Percentiles rank a stretch among this genome's conserved stretches.
These are phyloP conservation scores for Drosophila eohydei DNA, from an alignment of 2,888 invertebrate species.

Conservation along the genomic window DNA sequence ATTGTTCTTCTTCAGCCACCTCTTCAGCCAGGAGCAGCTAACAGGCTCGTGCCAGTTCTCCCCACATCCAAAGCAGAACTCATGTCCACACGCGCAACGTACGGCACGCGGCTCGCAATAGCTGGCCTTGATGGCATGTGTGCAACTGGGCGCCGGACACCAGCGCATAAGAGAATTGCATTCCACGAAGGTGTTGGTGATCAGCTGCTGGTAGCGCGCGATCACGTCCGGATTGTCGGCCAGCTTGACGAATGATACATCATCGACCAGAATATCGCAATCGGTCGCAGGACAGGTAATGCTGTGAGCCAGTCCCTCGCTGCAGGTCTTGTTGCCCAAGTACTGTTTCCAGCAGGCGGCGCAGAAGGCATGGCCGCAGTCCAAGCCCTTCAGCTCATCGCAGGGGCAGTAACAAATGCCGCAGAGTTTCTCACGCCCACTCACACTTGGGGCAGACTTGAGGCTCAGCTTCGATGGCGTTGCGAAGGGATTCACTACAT, in stretches of 20 bases:
- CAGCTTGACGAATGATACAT: slow-evolving; percentile 96
- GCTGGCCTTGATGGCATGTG: slow-evolving; percentile 95
- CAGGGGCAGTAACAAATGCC: slow-evolving; percentile 94
- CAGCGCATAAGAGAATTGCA: slow-evolving; percentile 97
- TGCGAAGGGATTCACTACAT: slow-evolving; percentile 96
- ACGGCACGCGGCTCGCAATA: slow-evolving; percentile 96
- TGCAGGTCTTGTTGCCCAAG: slow-evolving; percentile 98
- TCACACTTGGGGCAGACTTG: slow-evolving; percentile 10
- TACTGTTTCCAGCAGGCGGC: slow-evolving; percentile 98
- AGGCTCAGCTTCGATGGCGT: slow-evolving; percentile 87
- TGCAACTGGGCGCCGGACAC: slow-evolving; percentile 99
- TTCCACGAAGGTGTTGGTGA: slow-evolving; percentile 99
- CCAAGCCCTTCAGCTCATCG: slow-evolving; percentile 97
- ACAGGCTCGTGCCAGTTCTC: slow-evolving; percentile 99
- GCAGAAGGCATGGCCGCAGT: slow-evolving; percentile 98
- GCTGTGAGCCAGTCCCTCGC: slow-evolving; percentile 97
- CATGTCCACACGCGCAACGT: slow-evolving; percentile 95
- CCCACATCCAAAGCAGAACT: slow-evolving; percentile 98
- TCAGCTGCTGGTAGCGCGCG: slow-evolving; percentile 97
- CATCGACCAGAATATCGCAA: slow-evolving; percentile 98
- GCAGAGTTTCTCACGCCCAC: slow-evolving; percentile 91
- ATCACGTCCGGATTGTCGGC: slow-evolving; percentile 94
- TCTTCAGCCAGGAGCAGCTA: slow-evolving; percentile 94
- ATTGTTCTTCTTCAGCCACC: slow-evolving; percentile 99
- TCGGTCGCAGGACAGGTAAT: slow-evolving; percentile 98